phyloP scores from a whole-genome alignment of 1,140 invertebrate genomes.

The Trichoplusia ni region DNA sequence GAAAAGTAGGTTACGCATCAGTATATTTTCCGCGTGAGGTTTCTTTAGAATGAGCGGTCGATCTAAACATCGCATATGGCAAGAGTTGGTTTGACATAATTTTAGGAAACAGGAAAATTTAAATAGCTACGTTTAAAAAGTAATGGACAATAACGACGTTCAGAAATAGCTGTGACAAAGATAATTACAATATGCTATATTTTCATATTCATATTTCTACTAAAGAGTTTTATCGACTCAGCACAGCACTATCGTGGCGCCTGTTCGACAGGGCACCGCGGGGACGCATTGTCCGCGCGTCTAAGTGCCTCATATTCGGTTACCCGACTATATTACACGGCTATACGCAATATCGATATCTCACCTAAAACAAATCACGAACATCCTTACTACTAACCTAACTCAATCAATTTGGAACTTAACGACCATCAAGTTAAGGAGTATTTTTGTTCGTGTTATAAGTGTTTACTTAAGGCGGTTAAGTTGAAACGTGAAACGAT shows the following conservation, averaged over 20 bases:
- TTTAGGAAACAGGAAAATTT: too few species aligned
- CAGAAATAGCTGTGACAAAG: too few species aligned
- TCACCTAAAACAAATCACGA: conserved; percentile 28
- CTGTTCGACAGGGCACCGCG: conserved; percentile 63
- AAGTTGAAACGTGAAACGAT: conserved; percentile 42
- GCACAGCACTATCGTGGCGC: conserved; percentile 63
- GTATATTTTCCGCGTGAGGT: too few species aligned
- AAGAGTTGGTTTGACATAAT: too few species aligned
- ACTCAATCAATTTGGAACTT: conserved; percentile 34
- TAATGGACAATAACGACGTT: too few species aligned
- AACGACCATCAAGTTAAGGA: conserved; percentile 23
- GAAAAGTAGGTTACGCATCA: too few species aligned
- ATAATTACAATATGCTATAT: too few species aligned
- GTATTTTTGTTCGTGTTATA: conserved; percentile 7
- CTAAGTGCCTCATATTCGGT: conserved; percentile 79
- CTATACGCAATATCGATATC: conserved; percentile 71
- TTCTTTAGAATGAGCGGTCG: too few species aligned
- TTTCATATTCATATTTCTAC: too few species aligned
- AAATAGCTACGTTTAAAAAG: too few species aligned
- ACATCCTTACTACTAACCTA: conserved; percentile 42
- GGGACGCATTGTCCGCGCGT: conserved; percentile 69
- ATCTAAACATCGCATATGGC: too few species aligned
- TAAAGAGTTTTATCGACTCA: conserved; percentile 18
- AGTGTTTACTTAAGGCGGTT: conserved; percentile 5
- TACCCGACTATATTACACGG: conserved; percentile 72